Percentiles rank a stretch among this genome's conserved stretches.
Evolutionary conservation across 2,888 invertebrate genomes (phyloP).

Genomic region (Orthosia gracilis): DNA sequence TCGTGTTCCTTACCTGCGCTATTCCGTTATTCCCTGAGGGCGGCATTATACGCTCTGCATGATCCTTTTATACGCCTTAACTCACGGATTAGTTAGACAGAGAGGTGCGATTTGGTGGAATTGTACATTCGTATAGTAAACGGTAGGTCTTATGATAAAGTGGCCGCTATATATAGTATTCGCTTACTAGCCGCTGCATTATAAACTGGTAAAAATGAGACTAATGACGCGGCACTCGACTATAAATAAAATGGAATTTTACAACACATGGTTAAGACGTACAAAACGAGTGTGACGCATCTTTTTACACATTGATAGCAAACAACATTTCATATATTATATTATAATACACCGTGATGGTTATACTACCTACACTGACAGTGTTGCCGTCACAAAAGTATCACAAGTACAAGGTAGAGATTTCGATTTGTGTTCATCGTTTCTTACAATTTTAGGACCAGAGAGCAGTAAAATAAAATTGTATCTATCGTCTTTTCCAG

Average conservation of each 20-base stretch:
- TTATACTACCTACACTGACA: slow-evolving; percentile 2
- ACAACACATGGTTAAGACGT: slow-evolving; percentile 49
- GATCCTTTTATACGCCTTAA: slow-evolving; percentile 59
- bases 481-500: slow-evolving; percentile 81
- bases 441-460: neutral
- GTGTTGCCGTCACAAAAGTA: slow-evolving; percentile 1
- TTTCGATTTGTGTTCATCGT: neutral
- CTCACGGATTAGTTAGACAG: slow-evolving; percentile 62
- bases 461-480: neutral
- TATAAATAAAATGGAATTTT: slow-evolving; percentile 57
- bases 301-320: slow-evolving; percentile 37
- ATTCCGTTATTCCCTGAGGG: slow-evolving; percentile 68
- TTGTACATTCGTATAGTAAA: slow-evolving; percentile 48
- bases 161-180: no score
- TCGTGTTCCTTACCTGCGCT: slow-evolving; percentile 68
- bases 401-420: neutral
- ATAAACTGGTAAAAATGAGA: slow-evolving; percentile 23
- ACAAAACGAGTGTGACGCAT: slow-evolving; percentile 60
- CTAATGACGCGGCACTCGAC: slow-evolving; percentile 17
- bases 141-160: slow-evolving; percentile 33
- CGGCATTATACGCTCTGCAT: slow-evolving; percentile 61
- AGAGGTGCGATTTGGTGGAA: slow-evolving; percentile 59
- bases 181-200: neutral
- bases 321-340: slow-evolving; percentile 14
- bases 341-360: slow-evolving; percentile 6